Evolutionary conservation across 1,140 invertebrate species (phyloP).

Genomic region (Lordiphosa mommai): DNA sequence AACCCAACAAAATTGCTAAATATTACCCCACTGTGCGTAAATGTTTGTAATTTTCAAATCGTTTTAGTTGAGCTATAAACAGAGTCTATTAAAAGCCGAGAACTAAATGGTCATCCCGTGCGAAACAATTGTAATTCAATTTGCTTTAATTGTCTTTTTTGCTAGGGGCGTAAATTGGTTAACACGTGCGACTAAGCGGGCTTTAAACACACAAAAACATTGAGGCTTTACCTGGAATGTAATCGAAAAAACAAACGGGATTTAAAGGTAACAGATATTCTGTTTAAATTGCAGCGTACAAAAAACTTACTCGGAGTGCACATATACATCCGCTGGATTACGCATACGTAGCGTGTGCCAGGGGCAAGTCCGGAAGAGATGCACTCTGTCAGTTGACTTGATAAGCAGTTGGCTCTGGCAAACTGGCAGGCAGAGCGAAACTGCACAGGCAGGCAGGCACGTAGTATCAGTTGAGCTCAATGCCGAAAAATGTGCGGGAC

Average conservation of each 20-base stretch:
- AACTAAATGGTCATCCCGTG: not conserved
- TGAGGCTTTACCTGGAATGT: not conserved
- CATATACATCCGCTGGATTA: slow-evolving; percentile 5
- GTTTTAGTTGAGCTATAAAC: no score
- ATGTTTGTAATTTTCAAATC: no score
- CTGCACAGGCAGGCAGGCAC: slow-evolving; percentile 24
- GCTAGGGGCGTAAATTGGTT: slow-evolving; percentile 26
- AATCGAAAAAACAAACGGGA: not conserved
- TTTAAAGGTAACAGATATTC: not conserved
- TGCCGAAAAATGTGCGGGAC: slow-evolving; percentile 18
- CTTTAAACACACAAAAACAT: not conserved
- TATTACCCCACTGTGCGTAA: no score
- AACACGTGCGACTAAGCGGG: slow-evolving; percentile 29
- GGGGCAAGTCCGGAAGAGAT: slow-evolving; percentile 8
- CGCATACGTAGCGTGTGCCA: slow-evolving; percentile 29
- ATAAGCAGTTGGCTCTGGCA: slow-evolving; percentile 14
- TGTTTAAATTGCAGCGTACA: not conserved
- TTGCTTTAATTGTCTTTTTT: slow-evolving; percentile 19
- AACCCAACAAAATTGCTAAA: no score
- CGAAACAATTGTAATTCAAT: slow-evolving; percentile 12
- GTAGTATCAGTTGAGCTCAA: slow-evolving; percentile 28
- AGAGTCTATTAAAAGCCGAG: slow-evolving; percentile 1
- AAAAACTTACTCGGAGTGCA: not conserved
- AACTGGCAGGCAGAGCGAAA: not conserved
- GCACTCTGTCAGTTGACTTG: slow-evolving; percentile 30